These are phyloP conservation scores for Telenomus remus DNA, from an alignment of 1,140 invertebrate genomes.

Conservation along the genomic window DNA sequence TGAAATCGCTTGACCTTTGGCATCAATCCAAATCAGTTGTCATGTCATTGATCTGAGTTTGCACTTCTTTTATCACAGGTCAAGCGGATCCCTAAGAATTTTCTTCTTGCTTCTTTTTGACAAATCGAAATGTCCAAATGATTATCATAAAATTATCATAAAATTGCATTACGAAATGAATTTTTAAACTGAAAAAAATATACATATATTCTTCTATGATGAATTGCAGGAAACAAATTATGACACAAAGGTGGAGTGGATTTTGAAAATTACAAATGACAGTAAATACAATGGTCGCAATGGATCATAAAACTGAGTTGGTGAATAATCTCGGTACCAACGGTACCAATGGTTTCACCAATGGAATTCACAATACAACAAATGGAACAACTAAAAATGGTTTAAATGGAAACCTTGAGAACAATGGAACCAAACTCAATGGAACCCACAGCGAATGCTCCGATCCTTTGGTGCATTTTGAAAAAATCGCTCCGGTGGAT, in stretches of 20 bases:
- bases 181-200: background rate
- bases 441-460: background rate
- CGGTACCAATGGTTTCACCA: background rate
- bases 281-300: background rate
- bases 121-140: background rate
- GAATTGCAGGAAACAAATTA: conserved; percentile 1
- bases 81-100: conserved; percentile 20
- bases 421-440: background rate
- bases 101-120: conserved; percentile 2
- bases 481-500: conserved; percentile 77
- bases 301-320: conserved; percentile 2
- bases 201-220: no score
- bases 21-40: conserved; percentile 13
- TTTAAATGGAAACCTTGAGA: background rate
- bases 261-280: background rate
- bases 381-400: conserved; percentile 2
- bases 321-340: background rate
- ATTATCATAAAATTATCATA: background rate
- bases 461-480: conserved; percentile 30
- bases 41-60: conserved; percentile 29
- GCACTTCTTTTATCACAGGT: conserved; percentile 13
- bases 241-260: conserved; percentile 3
- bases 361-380: background rate
- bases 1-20: conserved; percentile 4
- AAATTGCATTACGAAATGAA: background rate